Conservation (phyloP, 2,888 invertebrate genomes). For the Hyles lineata region DNA sequence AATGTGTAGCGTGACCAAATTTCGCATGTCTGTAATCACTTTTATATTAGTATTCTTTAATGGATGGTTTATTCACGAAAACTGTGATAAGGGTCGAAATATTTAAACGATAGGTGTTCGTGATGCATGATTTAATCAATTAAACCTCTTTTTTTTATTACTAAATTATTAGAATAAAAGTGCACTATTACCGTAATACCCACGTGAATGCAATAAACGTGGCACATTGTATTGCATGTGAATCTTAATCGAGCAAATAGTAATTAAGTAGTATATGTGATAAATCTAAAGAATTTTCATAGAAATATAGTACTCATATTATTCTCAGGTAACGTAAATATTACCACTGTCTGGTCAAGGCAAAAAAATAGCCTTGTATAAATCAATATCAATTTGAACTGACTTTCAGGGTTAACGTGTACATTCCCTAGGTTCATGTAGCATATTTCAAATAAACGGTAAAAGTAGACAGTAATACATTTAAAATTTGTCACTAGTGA, state of each 20-base stretch:
- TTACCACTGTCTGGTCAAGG: not conserved
- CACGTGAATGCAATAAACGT: not conserved
- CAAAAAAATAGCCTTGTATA: conserved; percentile 1
- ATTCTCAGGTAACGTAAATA: not conserved
- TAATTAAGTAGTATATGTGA: not conserved
- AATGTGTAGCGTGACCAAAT: conserved; percentile 49
- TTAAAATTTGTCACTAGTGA: not conserved
- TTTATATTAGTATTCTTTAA: conserved; percentile 39
- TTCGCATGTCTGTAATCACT: conserved; percentile 51
- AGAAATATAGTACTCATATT: not conserved
- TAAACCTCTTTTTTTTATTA: not conserved
- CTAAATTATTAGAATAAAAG: not conserved
- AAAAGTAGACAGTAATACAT: not conserved
- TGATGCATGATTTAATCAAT: conserved; percentile 16
- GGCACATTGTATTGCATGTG: not conserved
- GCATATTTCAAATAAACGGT: not conserved
- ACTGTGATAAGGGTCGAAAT: conserved; percentile 32
- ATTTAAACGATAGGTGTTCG: conserved; percentile 19
- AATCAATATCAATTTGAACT: not conserved
- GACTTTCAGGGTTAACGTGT: not conserved
- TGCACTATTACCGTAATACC: too few species aligned
- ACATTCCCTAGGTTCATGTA: not conserved
- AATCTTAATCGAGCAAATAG: not conserved
- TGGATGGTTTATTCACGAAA: conserved; percentile 34
- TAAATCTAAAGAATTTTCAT: not conserved